Evolutionary conservation across 2,797 vertebrate genomes (phyloP), one percentile per base, ranked within the genome.

Genomic region (Dipus sagitta): DNA sequence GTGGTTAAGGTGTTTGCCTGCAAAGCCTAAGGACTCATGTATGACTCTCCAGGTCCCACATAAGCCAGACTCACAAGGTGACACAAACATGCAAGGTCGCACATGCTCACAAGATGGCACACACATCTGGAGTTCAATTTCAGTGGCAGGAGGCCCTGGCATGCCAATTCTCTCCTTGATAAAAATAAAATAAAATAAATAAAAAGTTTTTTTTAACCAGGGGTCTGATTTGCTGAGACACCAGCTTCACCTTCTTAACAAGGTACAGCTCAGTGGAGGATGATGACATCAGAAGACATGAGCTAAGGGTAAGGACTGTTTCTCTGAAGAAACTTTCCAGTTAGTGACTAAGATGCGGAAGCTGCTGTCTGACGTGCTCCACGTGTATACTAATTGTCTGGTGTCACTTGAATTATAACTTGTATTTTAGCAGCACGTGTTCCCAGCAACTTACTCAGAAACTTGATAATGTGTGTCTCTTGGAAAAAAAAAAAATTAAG

Each of bases 141-240:
- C 47, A 47, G 47, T 47, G 47, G 47, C 47, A 7, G 47, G 47
- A 47, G 47, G 47, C 47, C 47, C 47, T 47, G 47, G 47, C 47
- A 47, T 47, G 6, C 47, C 47, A 47, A 47, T 47, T 47, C 47
- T 47, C 6, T 47, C 47, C 9, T 7, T 47, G 47, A 47, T 47
- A 47, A 47, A 47, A 47, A 47, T 47, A 47, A 47, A 47, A 38
- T 38, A 38, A 38, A 38, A 3, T 47, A 47, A 47, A 47, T 47
- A 47, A 47, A 38, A 38, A 38, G 6, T 38, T 38, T 38, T 38
- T 38, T 38, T 38, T 38, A 38, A 38, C 98, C 98, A 98, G 98
- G 98, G 98, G 98, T 98, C 98, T 99, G 98, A 98, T 99, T 98
- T 99, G 98, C 98, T 99, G 99, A 99, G 98, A 99, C 98, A 98